phyloP scores from a whole-genome alignment of 2,888 invertebrate genomes.

The Eubasilissa splendida region DNA sequence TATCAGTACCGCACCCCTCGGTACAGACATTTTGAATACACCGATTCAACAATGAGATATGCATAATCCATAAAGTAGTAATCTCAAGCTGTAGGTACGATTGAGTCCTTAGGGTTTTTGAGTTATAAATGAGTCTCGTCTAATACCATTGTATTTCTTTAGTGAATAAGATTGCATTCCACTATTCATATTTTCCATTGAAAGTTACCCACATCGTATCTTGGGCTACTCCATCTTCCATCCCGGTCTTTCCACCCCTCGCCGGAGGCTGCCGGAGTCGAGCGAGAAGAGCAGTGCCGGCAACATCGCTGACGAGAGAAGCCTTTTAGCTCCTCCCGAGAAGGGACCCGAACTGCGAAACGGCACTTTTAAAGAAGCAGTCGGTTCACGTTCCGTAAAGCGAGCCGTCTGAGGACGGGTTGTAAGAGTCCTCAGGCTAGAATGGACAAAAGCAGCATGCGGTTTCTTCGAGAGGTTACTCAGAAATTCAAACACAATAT shows the following conservation, averaged over 20 bases:
- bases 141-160: neutral
- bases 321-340: neutral
- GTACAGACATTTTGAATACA: no score
- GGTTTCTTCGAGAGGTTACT: constrained; percentile 31
- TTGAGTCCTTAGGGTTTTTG: neutral
- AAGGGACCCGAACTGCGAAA: neutral
- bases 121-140: no score
- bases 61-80: no score
- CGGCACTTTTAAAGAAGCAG: neutral
- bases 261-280: neutral
- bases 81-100: no score
- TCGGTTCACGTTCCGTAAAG: neutral
- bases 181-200: neutral
- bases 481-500: constrained; percentile 33
- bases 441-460: constrained; percentile 32
- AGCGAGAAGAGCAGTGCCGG: neutral
- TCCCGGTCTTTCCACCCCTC: neutral
- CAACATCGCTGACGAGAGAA: neutral
- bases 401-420: neutral
- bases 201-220: neutral
- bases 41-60: no score
- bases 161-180: neutral
- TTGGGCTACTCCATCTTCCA: neutral
- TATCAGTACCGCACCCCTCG: no score
- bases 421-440: neutral